Evolutionary conservation across 2,888 invertebrate species (phyloP).

Genomic region (Sinopyrophorus schimmeli): DNA sequence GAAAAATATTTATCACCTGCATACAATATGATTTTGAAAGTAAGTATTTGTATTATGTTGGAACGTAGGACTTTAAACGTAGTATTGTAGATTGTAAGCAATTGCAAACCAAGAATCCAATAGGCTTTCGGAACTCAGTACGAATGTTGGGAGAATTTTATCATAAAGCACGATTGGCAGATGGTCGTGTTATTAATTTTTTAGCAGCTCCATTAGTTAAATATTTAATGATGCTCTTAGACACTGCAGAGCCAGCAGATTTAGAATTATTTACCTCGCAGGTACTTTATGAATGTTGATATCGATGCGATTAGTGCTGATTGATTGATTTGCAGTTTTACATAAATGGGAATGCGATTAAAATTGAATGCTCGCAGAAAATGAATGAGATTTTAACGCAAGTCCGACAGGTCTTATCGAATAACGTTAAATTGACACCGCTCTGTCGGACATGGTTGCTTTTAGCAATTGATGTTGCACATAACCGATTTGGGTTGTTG

Average conservation of each 20-base stretch:
- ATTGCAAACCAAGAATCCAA: slow-evolving; percentile 37
- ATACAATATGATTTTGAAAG: slow-evolving; percentile 49
- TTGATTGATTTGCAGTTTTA: slow-evolving; percentile 51
- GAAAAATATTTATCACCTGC: slow-evolving; percentile 43
- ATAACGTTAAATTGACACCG: slow-evolving; percentile 46
- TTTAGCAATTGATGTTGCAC: slow-evolving; percentile 52
- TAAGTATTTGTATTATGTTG: slow-evolving; percentile 25
- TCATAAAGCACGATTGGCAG: slow-evolving; percentile 44
- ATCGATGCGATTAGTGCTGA: too few relatives aligned
- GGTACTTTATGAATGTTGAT: slow-evolving; percentile 41
- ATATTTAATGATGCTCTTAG: slow-evolving; percentile 53
- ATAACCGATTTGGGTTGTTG: slow-evolving; percentile 49
- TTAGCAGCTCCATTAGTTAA: slow-evolving; percentile 48
- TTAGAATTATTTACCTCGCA: slow-evolving; percentile 52
- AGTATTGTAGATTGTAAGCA: slow-evolving; percentile 39
- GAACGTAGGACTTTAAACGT: too few relatives aligned
- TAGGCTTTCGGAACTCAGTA: slow-evolving; percentile 50
- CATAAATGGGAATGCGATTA: slow-evolving; percentile 49
- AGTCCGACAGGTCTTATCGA: slow-evolving; percentile 47
- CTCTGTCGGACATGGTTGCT: slow-evolving; percentile 52
- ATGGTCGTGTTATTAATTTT: slow-evolving; percentile 40
- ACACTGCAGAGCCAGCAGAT: slow-evolving; percentile 49
- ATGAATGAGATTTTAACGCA: slow-evolving; percentile 48
- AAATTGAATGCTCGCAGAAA: slow-evolving; percentile 41
- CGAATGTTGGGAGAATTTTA: slow-evolving; percentile 52